Conservation (phyloP, 2,113 vertebrate genomes). For the Sardina pilchardus region DNA sequence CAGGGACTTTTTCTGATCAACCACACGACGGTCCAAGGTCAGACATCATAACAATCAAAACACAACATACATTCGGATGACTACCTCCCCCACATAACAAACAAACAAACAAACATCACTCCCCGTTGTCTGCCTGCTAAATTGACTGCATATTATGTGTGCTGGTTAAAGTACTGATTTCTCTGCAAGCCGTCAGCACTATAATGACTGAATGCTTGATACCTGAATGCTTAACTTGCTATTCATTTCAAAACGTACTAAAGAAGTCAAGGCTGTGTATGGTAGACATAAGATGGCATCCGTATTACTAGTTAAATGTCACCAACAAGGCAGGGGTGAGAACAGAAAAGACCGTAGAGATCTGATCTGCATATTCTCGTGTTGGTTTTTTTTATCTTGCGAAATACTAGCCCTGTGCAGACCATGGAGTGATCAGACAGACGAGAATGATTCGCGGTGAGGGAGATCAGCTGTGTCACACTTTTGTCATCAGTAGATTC, state of each 20-base stretch:
- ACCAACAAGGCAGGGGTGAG: constrained; percentile 8
- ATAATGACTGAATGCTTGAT: no score
- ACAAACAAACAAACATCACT: no score
- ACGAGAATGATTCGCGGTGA: background rate
- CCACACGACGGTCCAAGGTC: constrained; percentile 30
- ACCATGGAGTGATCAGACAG: constrained; percentile 5
- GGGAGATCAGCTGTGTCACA: no score
- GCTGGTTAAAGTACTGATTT: no score
- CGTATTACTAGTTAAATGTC: background rate
- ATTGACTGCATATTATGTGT: no score
- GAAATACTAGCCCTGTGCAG: background rate
- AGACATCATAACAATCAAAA: background rate
- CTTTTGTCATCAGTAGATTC: no score
- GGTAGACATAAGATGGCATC: background rate
- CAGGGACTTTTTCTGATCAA: constrained; percentile 92
- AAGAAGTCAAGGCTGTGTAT: no score
- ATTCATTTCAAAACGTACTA: no score
- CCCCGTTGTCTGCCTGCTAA: background rate
- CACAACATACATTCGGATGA: background rate
- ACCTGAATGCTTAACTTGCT: no score
- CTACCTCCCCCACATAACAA: background rate
- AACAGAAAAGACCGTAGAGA: background rate
- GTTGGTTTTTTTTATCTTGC: constrained; percentile 13
- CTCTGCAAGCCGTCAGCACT: no score
- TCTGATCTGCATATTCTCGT: constrained; percentile 1